phyloP scores from a whole-genome alignment of 2,888 invertebrate species.

The Anoplius nigerrimus region DNA sequence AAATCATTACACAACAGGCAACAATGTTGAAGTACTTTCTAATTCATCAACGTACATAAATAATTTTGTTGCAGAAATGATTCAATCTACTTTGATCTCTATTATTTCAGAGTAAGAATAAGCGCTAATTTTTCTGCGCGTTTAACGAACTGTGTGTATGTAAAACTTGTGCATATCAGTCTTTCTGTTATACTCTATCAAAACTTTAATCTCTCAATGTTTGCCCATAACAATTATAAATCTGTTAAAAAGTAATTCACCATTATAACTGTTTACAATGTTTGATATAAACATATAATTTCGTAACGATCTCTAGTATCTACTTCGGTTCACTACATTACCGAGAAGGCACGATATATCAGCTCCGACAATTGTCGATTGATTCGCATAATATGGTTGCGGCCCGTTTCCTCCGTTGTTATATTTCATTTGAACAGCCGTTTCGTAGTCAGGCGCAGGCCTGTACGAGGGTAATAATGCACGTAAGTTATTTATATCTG shows the following conservation, averaged over 20 bases:
- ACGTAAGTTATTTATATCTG: constrained; percentile 79
- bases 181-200: constrained; percentile 37
- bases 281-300: neutral
- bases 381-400: constrained; percentile 73
- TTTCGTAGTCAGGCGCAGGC: constrained; percentile 96
- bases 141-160: too few relatives aligned
- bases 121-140: too few relatives aligned
- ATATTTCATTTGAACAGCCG: constrained; percentile 91
- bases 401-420: constrained; percentile 65
- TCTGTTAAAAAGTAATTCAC: constrained; percentile 2
- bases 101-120: too few relatives aligned
- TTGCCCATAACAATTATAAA: neutral
- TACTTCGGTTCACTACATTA: constrained; percentile 68
- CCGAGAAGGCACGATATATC: constrained; percentile 70
- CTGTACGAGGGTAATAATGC: constrained; percentile 90
- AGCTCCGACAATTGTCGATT: constrained; percentile 70
- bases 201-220: neutral
- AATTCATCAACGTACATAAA: neutral
- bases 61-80: neutral
- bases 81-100: too few relatives aligned
- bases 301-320: constrained; percentile 58
- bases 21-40: neutral
- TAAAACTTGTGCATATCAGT: constrained; percentile 42
- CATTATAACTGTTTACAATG: constrained; percentile 8
- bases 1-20: too few relatives aligned